Evolutionary conservation across 1,140 invertebrate genomes (phyloP).

Genomic region (Medauroidea extradentata): DNA sequence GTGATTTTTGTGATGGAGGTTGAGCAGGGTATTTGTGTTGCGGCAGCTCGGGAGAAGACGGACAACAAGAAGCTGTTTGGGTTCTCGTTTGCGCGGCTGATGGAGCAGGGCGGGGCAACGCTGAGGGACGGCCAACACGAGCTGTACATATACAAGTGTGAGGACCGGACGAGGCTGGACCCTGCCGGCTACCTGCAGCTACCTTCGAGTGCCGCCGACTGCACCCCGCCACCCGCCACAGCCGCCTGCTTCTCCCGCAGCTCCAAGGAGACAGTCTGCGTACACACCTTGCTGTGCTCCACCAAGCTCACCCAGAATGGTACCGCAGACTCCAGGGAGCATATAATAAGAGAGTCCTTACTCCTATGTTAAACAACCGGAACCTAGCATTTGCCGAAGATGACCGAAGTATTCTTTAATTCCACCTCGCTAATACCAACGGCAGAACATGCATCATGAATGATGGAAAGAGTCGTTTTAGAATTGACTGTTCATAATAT

Average conservation of each 20-base stretch:
- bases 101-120: constrained; percentile 86
- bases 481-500: too few species aligned
- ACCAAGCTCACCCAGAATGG: constrained; percentile 94
- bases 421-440: too few species aligned
- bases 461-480: too few species aligned
- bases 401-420: too few species aligned
- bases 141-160: constrained; percentile 88
- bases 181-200: constrained; percentile 68
- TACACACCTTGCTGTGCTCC: constrained; percentile 83
- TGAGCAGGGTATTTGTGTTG: constrained; percentile 11
- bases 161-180: constrained; percentile 71
- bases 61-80: constrained; percentile 87
- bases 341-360: too few species aligned
- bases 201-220: constrained; percentile 63
- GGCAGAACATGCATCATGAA: too few species aligned
- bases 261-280: constrained; percentile 76
- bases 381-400: too few species aligned
- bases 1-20: background rate
- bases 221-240: constrained; percentile 20
- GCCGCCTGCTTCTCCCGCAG: constrained; percentile 67
- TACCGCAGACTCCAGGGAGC: too few species aligned
- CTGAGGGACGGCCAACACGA: constrained; percentile 78
- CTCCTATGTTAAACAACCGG: too few species aligned
- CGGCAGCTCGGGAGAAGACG: constrained; percentile 76
- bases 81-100: constrained; percentile 85